These are phyloP conservation scores for Campylomormyrus numenius DNA, from an alignment of 2,113 vertebrate genomes.

Conservation along the genomic window DNA sequence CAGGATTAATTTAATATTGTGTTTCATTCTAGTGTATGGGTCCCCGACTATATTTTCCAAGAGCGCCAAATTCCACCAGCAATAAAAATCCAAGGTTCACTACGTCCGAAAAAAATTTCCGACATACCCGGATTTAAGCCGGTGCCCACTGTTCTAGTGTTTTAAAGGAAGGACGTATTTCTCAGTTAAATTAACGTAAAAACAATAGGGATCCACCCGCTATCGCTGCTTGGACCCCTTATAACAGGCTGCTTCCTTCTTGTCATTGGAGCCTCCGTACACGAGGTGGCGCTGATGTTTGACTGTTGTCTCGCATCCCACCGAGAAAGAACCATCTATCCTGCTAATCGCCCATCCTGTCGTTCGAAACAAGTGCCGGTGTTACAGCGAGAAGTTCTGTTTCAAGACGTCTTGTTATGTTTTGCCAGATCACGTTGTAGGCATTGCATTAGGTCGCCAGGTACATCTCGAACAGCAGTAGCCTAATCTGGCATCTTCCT, in stretches of 20 bases:
- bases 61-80: not conserved
- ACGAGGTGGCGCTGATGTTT: not conserved
- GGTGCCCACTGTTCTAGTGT: not conserved
- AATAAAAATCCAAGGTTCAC: not conserved
- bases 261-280: not conserved
- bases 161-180: not conserved
- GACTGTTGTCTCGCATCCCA: not conserved
- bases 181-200: not conserved
- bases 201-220: not conserved
- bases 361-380: not conserved
- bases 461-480: not conserved
- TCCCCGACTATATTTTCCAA: not conserved
- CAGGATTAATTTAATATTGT: not conserved
- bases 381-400: not conserved
- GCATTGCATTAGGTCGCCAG: not conserved
- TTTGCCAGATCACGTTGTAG: not conserved
- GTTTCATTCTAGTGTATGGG: not conserved
- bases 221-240: not conserved
- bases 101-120: not conserved
- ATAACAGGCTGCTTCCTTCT: not conserved
- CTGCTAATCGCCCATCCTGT: not conserved
- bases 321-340: not conserved
- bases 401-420: not conserved
- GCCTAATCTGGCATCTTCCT: not conserved
- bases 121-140: not conserved